Base-by-base conservation (phyloP, 2,113 vertebrate species). In the Rattus rattus region DNA sequence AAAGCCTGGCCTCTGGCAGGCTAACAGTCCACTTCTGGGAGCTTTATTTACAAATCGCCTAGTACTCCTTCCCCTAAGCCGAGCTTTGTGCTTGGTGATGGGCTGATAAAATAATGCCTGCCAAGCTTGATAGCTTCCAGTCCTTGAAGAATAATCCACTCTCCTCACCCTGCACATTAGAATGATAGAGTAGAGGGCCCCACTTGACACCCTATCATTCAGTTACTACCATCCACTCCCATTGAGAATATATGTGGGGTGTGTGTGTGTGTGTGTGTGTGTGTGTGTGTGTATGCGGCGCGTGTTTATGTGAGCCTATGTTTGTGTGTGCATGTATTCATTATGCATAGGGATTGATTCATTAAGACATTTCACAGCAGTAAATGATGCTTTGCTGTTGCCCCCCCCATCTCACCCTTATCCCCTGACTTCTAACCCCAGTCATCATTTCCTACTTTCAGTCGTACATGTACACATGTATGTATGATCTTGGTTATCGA, bases 21-120 rank as follows among this genome's bases (percentile, higher is more conserved):
- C 99, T 99, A 99, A 99, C 99, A 85, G 98, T 99, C 98, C 96
- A 99, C 99, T 97, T 26, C 33, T 96, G 90, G 88, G 94, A 87
- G 85, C 94, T 96, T 97, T 93, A 91, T 97, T 98, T 97, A 96
- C 0, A 0, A 72, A 96, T 92, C 5, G 70, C 65, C 95, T 94
- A 1, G 65, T 61, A 1, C 4, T 33, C 65, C 22, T 87, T 96
- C 89, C 59, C 75, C 43, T 43, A 43, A 72, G 92, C 94, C 36
- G 1, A 13, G 16, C 65, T 96, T 70, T 94, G 92, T 33, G 2
- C 30, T 49, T 0, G n/a, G 86, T 94, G 95, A 84, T 11, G 0
- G 43, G 70, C 91, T 73, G 81, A 63, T 94, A 80, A 24, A 91
- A 67, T 43, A 67, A 33, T 72, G 77, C 88, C 56, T 75, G 84